Conservation (phyloP, 2,113 vertebrate species). For the Xiphophorus maculatus region DNA sequence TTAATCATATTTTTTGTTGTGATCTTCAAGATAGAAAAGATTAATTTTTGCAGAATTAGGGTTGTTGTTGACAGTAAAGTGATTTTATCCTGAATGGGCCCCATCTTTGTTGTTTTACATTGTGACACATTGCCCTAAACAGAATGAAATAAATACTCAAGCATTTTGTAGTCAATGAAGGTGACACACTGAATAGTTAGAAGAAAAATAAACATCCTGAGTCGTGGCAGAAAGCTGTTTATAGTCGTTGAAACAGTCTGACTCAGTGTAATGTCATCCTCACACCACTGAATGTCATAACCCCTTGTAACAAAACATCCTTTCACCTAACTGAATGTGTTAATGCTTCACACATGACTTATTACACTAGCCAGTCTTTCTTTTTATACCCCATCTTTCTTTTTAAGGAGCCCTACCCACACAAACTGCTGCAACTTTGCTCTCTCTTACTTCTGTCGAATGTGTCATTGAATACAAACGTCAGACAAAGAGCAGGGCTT, state of each 20-base stretch:
- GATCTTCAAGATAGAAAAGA: not conserved
- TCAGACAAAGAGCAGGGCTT: conserved; percentile 25
- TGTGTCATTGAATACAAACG: conserved; percentile 46
- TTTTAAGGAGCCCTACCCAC: conserved; percentile 33
- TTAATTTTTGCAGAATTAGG: not conserved
- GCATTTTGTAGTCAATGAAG: not conserved
- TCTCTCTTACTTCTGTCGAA: conserved; percentile 40
- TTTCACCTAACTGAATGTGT: conserved; percentile 48
- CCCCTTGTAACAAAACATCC: conserved; percentile 19
- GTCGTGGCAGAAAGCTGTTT: not conserved
- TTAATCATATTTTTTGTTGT: not conserved
- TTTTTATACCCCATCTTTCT: conserved; percentile 6
- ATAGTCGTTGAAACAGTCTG: conserved; percentile 7
- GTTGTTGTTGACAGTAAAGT: not conserved
- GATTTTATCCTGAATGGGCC: not conserved
- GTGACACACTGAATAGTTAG: no score
- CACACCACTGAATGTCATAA: conserved; percentile 5
- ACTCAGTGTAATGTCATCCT: not conserved
- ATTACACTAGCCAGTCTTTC: conserved; percentile 29
- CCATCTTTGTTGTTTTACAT: not conserved
- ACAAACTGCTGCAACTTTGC: conserved; percentile 20
- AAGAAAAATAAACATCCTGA: not conserved
- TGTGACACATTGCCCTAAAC: not conserved
- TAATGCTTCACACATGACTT: conserved; percentile 55
- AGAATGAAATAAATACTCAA: not conserved